Evolutionary conservation across 2,888 invertebrate species (phyloP), one percentile per base, ranked within the genome.

Genomic region (Sarcophaga caerulescens): DNA sequence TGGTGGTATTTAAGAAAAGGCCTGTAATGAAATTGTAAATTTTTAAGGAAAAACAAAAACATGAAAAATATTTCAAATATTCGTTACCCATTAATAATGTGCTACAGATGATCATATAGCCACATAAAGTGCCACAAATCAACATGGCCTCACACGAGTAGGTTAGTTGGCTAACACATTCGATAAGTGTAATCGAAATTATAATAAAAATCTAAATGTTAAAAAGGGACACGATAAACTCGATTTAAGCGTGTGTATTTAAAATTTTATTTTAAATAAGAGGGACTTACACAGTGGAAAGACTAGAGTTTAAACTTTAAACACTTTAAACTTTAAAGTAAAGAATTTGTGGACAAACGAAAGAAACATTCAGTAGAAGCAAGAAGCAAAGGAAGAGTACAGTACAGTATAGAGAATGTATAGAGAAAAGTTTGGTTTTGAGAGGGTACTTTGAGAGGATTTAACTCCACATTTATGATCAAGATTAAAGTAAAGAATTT

Each of bases 91-190:
- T 88, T 66, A 89, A 80, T n/a, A 92, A 63, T 8, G 89, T 80
- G 65, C 88, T 88, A 84, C 90, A 90, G 65, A 92, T 90, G 73
- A 92, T 91, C 21, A 90, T 79, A 57, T 92, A 92, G 44, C 92
- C 92, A 23, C 89, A 88, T 3, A 92, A 84, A 0, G 92, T 90
- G 71, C 92, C 92, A 82, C 91, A 90, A 17, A 91, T 90, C 52
- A 92, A 82, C 91, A 92, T 91, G 70, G 91, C 91, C 66, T 91
- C 90, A 76, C 90, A 89, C 80, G 89, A 90, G 68, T 91, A 91
- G 12, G 87, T 86, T 21, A 89, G 89, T 84, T 92, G 91, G 78
- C 88, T 75, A 14, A 90, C 88, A 85, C 87, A 90, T 87, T 91
- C 91, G 70, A 92, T 89, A 84, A 92, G 81, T 12, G 90, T 85